Percentiles rank a stretch among this genome's conserved stretches.
These are phyloP conservation scores for Eubucco bourcierii DNA, from an alignment of 2,113 vertebrate species.

Conservation along the genomic window DNA sequence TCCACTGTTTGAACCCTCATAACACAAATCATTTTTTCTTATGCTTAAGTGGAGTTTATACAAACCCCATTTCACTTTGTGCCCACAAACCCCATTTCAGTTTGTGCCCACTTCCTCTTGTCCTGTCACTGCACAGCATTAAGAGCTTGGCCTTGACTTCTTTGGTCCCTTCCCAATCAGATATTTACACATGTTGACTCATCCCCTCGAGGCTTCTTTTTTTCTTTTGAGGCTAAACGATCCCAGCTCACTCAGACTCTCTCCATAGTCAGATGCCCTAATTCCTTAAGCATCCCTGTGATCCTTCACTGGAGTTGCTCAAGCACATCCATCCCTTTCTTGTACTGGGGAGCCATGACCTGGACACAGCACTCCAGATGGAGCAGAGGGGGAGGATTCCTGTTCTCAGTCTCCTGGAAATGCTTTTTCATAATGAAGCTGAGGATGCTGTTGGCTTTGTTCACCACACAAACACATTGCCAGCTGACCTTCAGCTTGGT, in stretches of 20 bases:
- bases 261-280: neutral
- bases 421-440: neutral
- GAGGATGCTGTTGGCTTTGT: neutral
- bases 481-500: neutral
- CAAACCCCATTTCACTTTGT: neutral
- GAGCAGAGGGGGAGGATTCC: neutral
- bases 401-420: rapidly evolving
- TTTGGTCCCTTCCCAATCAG: rapidly evolving
- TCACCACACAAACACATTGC: neutral
- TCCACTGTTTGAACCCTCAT: neutral
- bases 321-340: neutral
- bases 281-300: neutral
- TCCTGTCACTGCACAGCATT: neutral
- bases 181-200: neutral
- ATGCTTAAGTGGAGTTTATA: neutral
- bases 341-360: neutral
- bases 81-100: neutral
- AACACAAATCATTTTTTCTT: neutral
- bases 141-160: neutral
- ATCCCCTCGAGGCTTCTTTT: neutral
- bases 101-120: neutral
- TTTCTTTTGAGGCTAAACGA: neutral
- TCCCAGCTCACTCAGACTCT: neutral
- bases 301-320: neutral
- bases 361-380: neutral